Evolutionary conservation across 1,140 invertebrate genomes (phyloP), one percentile per base, ranked within the genome.

Genomic region (Drosophila bifasciata): DNA sequence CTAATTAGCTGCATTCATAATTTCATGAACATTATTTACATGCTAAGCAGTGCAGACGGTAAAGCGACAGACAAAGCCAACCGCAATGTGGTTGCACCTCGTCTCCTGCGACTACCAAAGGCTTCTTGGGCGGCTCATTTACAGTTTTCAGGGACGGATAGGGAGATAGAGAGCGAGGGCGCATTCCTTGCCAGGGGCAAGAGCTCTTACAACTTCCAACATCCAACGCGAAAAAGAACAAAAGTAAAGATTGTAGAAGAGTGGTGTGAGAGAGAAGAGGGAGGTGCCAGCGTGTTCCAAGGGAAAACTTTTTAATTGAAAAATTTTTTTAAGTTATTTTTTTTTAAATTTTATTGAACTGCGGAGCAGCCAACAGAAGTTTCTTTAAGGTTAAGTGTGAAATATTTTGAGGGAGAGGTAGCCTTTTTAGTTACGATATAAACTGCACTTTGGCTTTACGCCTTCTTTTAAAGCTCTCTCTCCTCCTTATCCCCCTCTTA

Each of bases 1-100:
- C 84, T 88, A 88, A 88, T 88, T 88, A 88, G 84, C 84, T 88
- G 84, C 84, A 88, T 88, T 88, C 84, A 88, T 88, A 88, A 88
- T 88, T 88, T 77, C 61, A 71, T 76, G 83, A 75, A 88, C 83
- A 88, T 88, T 88, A 88, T 88, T 88, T 88, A 88, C 83, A 88
- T 88, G 75, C 78, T 88, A 88, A 88, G 83, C 71, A 60, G 71
- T 41, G 59, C 50, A 61, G 61, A 70, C 39, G 49, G 48, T 28
- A 52, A 32, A 23, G 21, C 15, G 45, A 16, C 59, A 64, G 43
- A 74, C 63, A 59, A 49, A 43, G 36, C 23, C 51, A 74, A 80
- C 81, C 81, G 81, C 81, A 85, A 67, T 66, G 49, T 48, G 59
- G 61, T 53, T 32, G 41, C 72, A 74, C 46, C 49, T 45, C 76